Evolutionary conservation across 35 echinoderm and acorn worm genomes (phyloP), one percentile per base, ranked within the genome.

Genomic region (Apostichopus californicus): DNA sequence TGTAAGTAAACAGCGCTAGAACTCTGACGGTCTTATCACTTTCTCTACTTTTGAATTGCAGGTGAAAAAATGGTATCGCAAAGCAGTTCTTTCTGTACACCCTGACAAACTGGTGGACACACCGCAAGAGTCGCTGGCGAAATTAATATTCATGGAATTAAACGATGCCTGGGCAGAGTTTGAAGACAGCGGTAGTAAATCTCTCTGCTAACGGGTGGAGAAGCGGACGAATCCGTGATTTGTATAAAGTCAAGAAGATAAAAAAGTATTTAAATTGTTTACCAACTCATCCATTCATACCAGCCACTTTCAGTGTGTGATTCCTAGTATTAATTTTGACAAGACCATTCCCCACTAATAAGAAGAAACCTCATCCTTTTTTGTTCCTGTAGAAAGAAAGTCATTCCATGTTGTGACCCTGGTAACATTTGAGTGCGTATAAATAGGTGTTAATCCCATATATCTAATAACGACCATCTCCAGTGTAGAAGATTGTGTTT

Each of bases 81-180:
- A 93, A 80, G 97, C 97, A 5, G 95, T 93, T n/a, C 87, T 99
- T 10, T 92, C 95, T 11, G 93, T 94, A 2, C 97, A 99, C 79
- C 97, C 97, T 9, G 97, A 99, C 60, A 99, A 99, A 17, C 95
- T 96, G 64, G 77, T 90, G 14, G 97, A 94, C 61, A 96, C 97
- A 9, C 91, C 91, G 46, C 59, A 99, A n/a, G 95, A 99, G 78
- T 78, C 86, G 9, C 46, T 99, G 18, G 93, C 97, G 46, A 99
- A 96, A 88, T 87, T 94, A 2, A 99, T 99, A 78, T 99, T 99
- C 77, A 93, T 99, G 94, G 97, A 99, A 68, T 92, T 99, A 21
- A 99, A 93, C 72, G 97, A 99, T 56, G 97, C 97, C 10, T 96
- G 93, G 95, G 71, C 95, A 5, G 97, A 94, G 12, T 98, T 98